phyloP scores from a whole-genome alignment of 2,797 vertebrate genomes.

The Podarcis siculus region DNA sequence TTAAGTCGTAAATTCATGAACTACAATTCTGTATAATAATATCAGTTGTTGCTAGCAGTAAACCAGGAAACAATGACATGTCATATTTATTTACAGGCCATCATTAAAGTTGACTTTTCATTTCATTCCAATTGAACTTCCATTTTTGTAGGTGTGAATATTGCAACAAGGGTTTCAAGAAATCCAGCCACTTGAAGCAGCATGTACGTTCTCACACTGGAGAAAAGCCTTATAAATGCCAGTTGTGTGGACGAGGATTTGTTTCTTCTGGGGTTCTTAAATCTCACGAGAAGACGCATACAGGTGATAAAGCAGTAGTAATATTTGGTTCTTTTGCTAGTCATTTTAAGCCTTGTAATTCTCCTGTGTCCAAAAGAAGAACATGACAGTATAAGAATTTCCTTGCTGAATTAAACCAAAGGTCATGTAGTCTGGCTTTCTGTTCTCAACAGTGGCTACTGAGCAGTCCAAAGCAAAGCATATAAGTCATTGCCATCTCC shows the following conservation, averaged over 20 bases:
- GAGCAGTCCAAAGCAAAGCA: neutral
- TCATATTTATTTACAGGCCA: neutral
- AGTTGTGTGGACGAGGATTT: constrained; percentile 92
- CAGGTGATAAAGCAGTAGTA: constrained; percentile 80
- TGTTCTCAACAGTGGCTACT: neutral
- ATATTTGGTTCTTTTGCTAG: neutral
- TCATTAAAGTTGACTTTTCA: neutral
- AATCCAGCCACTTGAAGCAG: constrained; percentile 98
- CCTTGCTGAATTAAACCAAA: neutral
- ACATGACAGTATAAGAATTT: neutral
- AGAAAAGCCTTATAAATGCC: constrained; percentile 95
- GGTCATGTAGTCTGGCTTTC: neutral
- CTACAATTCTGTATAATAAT: neutral
- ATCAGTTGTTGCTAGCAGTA: neutral
- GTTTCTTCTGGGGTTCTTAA: constrained; percentile 97
- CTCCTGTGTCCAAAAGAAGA: neutral
- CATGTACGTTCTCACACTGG: constrained; percentile 96
- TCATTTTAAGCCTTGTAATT: constrained; percentile 14
- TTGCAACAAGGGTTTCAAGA: constrained; percentile 96
- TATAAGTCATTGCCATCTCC: neutral
- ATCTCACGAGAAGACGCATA: constrained; percentile 97
- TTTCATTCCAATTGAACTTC: constrained; percentile 29
- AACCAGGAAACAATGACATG: neutral
- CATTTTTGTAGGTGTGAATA: constrained; percentile 82
- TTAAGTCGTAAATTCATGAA: neutral